Evolutionary conservation across 35 echinoderm and acorn worm genomes (phyloP).

Genomic region (Lytechinus variegatus): DNA sequence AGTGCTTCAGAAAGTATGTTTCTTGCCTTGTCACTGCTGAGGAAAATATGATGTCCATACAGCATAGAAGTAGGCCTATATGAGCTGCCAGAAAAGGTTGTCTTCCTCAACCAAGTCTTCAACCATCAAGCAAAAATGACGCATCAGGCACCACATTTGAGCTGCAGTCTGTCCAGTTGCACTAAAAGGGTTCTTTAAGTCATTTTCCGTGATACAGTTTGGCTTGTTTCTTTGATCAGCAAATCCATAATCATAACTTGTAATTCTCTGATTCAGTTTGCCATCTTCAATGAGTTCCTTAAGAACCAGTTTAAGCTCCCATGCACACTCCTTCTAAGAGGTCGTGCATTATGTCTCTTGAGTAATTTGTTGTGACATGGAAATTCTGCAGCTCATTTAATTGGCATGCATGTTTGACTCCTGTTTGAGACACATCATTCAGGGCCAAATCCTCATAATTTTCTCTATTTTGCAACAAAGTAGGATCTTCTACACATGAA

Average conservation of each 20-base stretch:
- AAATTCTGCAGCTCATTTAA: too few relatives aligned
- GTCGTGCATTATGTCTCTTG: constrained; percentile 74
- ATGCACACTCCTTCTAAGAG: constrained; percentile 56
- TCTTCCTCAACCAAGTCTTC: neutral
- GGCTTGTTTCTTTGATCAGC: constrained; percentile 62
- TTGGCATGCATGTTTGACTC: too few relatives aligned
- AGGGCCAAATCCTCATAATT: constrained; percentile 32
- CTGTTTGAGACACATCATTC: constrained; percentile 11
- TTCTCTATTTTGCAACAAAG: neutral
- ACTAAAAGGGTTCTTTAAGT: too few relatives aligned
- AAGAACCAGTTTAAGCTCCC: constrained; percentile 64
- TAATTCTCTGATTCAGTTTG: constrained; percentile 53
- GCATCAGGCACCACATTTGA: too few relatives aligned
- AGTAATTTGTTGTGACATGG: constrained; percentile 51
- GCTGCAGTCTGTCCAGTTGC: too few relatives aligned
- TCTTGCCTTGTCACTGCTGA: neutral
- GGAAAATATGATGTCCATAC: constrained; percentile 50
- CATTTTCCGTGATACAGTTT: constrained; percentile 25
- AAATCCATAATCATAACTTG: constrained; percentile 80
- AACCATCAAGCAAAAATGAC: too few relatives aligned
- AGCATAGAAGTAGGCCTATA: neutral
- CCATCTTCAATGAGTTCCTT: constrained; percentile 53
- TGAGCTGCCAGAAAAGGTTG: neutral
- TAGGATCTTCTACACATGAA: constrained; percentile 44
- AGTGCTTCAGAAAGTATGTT: neutral